Conservation (phyloP, 2,797 vertebrate species). For the Remorina albescens region DNA sequence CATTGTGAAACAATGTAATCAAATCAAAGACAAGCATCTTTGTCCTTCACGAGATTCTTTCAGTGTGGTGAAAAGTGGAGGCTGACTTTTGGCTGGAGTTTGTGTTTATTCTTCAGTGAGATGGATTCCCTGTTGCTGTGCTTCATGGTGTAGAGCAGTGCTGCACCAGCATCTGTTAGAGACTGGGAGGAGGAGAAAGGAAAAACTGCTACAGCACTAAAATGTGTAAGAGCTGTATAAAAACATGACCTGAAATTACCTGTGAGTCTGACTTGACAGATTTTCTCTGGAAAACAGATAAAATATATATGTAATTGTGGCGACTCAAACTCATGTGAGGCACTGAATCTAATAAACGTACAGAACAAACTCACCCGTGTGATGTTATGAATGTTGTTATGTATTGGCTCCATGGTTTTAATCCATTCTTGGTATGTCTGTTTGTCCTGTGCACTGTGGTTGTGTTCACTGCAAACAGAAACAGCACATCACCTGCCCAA, state of each 20-base stretch:
- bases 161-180: slow-evolving; percentile 79
- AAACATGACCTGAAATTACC: slow-evolving; percentile 54
- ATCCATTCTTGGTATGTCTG: slow-evolving; percentile 74
- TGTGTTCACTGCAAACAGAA: slow-evolving; percentile 69
- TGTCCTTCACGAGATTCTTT: slow-evolving; percentile 24
- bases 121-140: slow-evolving; percentile 78
- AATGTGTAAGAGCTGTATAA: background rate
- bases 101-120: slow-evolving; percentile 57
- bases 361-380: slow-evolving; percentile 66
- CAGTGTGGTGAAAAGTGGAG: slow-evolving; percentile 34
- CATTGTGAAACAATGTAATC: slow-evolving; percentile 22
- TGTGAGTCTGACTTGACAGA: slow-evolving; percentile 70
- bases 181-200: slow-evolving; percentile 57
- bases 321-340: background rate
- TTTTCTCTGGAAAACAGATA: slow-evolving; percentile 54
- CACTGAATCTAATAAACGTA: background rate
- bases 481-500: background rate
- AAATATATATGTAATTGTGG: background rate
- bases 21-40: slow-evolving; percentile 18
- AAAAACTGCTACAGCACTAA: background rate
- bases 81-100: slow-evolving; percentile 21
- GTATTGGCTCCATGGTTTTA: slow-evolving; percentile 77
- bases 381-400: slow-evolving; percentile 64
- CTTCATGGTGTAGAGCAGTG: slow-evolving; percentile 80
- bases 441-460: slow-evolving; percentile 67